Percentiles rank a stretch among this genome's conserved stretches.
phyloP scores from a whole-genome alignment of 2,113 vertebrate species.

The Diadophis punctatus region DNA sequence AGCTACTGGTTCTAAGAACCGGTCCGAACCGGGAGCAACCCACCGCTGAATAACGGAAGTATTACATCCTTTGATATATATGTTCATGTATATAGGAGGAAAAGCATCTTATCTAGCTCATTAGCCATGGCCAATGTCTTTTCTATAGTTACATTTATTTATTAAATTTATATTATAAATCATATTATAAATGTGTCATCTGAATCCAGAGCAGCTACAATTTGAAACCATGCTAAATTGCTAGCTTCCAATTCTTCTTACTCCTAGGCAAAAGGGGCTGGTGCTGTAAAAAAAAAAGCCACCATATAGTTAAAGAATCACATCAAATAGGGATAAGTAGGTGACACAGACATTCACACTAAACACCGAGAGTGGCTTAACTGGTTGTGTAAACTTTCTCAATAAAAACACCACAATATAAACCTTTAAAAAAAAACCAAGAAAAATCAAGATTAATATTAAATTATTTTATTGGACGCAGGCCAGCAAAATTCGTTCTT shows the following conservation, averaged over 20 bases:
- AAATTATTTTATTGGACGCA: not conserved
- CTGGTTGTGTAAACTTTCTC: not conserved
- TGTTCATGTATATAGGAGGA: too few relatives aligned
- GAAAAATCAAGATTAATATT: not conserved
- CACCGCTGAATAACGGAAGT: too few relatives aligned
- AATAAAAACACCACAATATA: not conserved
- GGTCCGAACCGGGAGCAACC: too few relatives aligned
- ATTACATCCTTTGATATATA: too few relatives aligned
- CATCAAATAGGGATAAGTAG: not conserved
- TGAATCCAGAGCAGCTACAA: not conserved
- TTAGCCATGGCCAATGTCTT: not conserved
- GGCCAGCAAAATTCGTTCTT: not conserved
- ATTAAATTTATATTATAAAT: too few relatives aligned
- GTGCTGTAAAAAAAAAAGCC: not conserved
- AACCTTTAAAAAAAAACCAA: not conserved
- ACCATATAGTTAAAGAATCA: not conserved
- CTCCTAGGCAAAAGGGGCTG: not conserved
- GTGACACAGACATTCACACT: not conserved
- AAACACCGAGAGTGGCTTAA: not conserved
- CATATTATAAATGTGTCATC: not conserved
- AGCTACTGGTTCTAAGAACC: too few relatives aligned
- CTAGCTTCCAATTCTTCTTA: not conserved
- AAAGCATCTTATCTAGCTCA: not conserved
- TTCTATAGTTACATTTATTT: not conserved
- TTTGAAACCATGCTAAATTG: not conserved